Percentiles rank a stretch among this genome's conserved stretches.
These are phyloP conservation scores for Sinhomidia bicolor DNA, from an alignment of 2,888 invertebrate genomes.

Conservation along the genomic window DNA sequence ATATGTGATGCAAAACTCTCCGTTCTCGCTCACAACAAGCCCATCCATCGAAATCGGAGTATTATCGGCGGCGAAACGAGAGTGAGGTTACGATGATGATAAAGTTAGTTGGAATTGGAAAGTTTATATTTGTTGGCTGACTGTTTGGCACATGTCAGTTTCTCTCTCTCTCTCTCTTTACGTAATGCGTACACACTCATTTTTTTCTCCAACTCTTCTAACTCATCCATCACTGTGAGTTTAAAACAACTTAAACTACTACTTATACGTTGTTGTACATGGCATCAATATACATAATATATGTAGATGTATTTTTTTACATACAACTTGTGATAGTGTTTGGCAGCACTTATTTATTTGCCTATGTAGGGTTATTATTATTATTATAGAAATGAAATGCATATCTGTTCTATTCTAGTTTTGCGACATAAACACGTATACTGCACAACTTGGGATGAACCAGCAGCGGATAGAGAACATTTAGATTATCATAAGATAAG, in stretches of 20 bases:
- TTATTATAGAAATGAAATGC: no score
- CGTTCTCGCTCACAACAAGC: background rate
- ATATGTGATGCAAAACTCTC: background rate
- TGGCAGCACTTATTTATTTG: no score
- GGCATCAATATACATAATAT: background rate
- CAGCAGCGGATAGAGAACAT: background rate
- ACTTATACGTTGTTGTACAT: background rate
- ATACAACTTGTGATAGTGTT: no score
- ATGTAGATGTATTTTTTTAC: no score
- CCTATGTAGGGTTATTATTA: background rate
- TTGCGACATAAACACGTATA: background rate
- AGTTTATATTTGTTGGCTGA: slow-evolving; percentile 41
- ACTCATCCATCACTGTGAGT: slow-evolving; percentile 29
- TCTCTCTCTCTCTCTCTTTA: slow-evolving; percentile 13
- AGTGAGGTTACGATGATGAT: slow-evolving; percentile 3
- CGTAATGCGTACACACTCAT: background rate
- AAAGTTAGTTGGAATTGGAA: slow-evolving; percentile 49
- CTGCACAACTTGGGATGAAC: background rate
- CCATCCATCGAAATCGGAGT: background rate
- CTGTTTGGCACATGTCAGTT: slow-evolving; percentile 65
- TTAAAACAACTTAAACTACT: slow-evolving; percentile 12
- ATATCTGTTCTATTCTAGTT: background rate
- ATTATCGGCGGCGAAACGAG: background rate
- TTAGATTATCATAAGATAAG: background rate
- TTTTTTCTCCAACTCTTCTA: background rate